Conservation (phyloP, 2,888 invertebrate species). For the Mythimna vitellina region DNA sequence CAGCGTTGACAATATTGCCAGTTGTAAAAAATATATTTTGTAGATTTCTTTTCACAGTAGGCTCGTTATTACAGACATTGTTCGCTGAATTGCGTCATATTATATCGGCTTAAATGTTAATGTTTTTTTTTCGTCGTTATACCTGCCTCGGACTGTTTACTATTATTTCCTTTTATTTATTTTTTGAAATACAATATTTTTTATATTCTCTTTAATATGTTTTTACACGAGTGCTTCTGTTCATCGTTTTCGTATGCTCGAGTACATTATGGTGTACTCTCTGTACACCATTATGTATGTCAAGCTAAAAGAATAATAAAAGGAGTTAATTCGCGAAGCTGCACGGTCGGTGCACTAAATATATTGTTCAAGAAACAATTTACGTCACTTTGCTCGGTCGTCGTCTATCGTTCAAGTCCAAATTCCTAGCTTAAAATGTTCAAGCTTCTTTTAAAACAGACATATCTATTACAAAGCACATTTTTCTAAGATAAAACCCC, state of each 20-base stretch:
- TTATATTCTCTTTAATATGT: neutral
- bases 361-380: conserved; percentile 45
- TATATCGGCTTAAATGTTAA: conserved; percentile 54
- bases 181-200: no score
- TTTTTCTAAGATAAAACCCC: conserved; percentile 58
- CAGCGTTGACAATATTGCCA: conserved; percentile 75
- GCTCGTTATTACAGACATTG: conserved; percentile 65
- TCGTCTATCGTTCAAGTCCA: conserved; percentile 29
- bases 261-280: no score
- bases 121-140: conserved; percentile 10
- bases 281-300: conserved; percentile 15
- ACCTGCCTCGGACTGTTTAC: neutral
- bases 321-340: conserved; percentile 10
- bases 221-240: neutral
- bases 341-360: conserved; percentile 31
- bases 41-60: conserved; percentile 62
- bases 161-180: no score
- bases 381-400: conserved; percentile 18
- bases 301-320: conserved; percentile 24
- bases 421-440: conserved; percentile 38
- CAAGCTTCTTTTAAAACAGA: conserved; percentile 47
- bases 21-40: conserved; percentile 70
- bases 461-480: conserved; percentile 63
- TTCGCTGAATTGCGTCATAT: conserved; percentile 68
- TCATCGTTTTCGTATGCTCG: neutral